Conservation (phyloP, 2,113 vertebrate genomes). For the Aviceda subcristata region DNA sequence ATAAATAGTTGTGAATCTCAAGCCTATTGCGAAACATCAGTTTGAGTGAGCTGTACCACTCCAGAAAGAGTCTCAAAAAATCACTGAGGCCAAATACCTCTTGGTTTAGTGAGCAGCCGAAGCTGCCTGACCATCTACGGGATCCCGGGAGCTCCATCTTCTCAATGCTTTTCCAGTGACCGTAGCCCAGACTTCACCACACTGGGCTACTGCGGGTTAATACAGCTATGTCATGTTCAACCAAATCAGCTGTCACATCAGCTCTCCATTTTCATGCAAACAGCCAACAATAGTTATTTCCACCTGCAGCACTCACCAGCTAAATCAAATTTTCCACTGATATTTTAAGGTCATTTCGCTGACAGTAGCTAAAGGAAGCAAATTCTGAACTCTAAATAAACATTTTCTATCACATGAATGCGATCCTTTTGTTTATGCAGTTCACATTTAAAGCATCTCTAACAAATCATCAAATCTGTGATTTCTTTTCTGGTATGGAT, state of each 20-base stretch:
- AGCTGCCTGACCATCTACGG: neutral
- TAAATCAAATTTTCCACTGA: neutral
- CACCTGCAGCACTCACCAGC: neutral
- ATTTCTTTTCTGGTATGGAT: neutral
- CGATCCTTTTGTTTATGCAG: neutral
- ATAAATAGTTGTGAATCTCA: neutral
- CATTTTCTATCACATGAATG: neutral
- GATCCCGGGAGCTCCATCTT: neutral
- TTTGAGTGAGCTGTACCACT: neutral
- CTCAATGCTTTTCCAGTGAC: neutral
- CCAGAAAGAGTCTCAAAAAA: neutral
- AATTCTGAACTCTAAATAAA: neutral
- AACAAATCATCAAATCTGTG: neutral
- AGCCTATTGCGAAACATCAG: neutral
- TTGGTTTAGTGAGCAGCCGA: neutral
- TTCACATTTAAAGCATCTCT: neutral
- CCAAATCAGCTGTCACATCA: conserved; percentile 26
- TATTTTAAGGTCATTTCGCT: neutral
- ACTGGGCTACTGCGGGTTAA: neutral
- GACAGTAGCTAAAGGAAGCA: neutral
- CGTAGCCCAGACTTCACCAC: neutral
- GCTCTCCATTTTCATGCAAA: neutral
- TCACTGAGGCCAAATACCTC: neutral
- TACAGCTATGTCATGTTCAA: neutral
- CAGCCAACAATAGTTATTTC: conserved; percentile 24